Conservation (phyloP, 2,113 vertebrate species). For the Notarius quadriscutis region DNA sequence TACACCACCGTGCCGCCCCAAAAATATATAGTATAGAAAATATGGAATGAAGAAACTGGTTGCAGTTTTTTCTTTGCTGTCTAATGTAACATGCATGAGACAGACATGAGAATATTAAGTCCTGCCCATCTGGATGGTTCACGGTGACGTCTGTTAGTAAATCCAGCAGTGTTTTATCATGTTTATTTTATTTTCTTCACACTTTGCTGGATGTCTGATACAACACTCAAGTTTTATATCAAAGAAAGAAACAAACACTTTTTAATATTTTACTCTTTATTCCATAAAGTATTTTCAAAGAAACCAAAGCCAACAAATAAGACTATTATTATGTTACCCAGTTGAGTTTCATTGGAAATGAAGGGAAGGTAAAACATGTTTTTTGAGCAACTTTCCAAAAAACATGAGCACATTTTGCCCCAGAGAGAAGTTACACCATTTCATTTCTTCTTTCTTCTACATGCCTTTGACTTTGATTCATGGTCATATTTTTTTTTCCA, state of each 20-base stretch:
- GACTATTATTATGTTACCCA: not conserved
- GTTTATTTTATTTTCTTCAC: not conserved
- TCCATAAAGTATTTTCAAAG: not conserved
- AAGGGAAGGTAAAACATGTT: constrained; percentile 6
- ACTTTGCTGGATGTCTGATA: not conserved
- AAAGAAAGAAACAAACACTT: not conserved
- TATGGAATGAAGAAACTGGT: not conserved
- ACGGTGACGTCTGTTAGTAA: not conserved
- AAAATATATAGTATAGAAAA: not conserved
- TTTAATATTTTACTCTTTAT: not conserved
- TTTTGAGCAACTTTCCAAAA: constrained; percentile 26
- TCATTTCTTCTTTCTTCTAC: not conserved
- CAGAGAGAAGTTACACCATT: not conserved
- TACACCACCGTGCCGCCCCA: too few species aligned
- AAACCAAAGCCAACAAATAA: constrained; percentile 1
- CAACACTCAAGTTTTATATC: not conserved
- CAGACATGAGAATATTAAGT: not conserved
- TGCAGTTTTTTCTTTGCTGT: not conserved
- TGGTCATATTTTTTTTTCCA: not conserved
- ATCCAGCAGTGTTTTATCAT: not conserved
- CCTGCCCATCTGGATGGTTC: not conserved
- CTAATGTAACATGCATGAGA: not conserved
- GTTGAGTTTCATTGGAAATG: constrained; percentile 12
- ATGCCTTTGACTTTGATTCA: not conserved
- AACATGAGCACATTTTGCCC: not conserved